Evolutionary conservation across 1,140 invertebrate species (phyloP).

Genomic region (Thereuonema tuberculata): DNA sequence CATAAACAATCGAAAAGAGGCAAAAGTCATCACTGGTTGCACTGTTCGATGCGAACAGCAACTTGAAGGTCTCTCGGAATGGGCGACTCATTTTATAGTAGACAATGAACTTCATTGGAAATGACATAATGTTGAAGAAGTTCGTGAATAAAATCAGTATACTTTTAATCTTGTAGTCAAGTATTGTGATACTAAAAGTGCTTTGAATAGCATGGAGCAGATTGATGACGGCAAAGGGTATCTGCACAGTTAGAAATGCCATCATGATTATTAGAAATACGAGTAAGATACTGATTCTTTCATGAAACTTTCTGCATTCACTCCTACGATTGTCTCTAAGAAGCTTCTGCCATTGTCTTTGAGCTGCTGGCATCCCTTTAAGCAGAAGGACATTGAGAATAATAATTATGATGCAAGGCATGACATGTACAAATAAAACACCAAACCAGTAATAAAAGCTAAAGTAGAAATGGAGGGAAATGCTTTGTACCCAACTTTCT

Average conservation of each 20-base stretch:
- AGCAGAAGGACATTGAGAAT: constrained; percentile 79
- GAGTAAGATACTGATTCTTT: constrained; percentile 79
- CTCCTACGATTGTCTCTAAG: constrained; percentile 70
- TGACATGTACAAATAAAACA: constrained; percentile 75
- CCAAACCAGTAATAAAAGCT: constrained; percentile 69
- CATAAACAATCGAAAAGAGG: constrained; percentile 56
- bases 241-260: constrained; percentile 78
- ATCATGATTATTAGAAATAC: constrained; percentile 90
- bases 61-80: constrained; percentile 84
- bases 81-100: constrained; percentile 90
- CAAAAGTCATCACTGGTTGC: constrained; percentile 42
- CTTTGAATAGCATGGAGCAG: constrained; percentile 64
- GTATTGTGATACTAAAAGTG: constrained; percentile 41
- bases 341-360: constrained; percentile 58
- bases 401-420: constrained; percentile 76
- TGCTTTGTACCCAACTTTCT: constrained; percentile 48
- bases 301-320: constrained; percentile 65
- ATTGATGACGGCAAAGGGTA: constrained; percentile 76
- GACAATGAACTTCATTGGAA: constrained; percentile 88
- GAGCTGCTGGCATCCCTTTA: constrained; percentile 62
- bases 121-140: constrained; percentile 79
- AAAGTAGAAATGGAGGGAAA: constrained; percentile 57
- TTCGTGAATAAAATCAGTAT: constrained; percentile 73
- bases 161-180: constrained; percentile 66
- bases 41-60: constrained; percentile 52